Percentiles rank a stretch among this genome's conserved stretches.
Evolutionary conservation across 2,113 vertebrate species (phyloP).

Genomic region (Ochotona princeps): DNA sequence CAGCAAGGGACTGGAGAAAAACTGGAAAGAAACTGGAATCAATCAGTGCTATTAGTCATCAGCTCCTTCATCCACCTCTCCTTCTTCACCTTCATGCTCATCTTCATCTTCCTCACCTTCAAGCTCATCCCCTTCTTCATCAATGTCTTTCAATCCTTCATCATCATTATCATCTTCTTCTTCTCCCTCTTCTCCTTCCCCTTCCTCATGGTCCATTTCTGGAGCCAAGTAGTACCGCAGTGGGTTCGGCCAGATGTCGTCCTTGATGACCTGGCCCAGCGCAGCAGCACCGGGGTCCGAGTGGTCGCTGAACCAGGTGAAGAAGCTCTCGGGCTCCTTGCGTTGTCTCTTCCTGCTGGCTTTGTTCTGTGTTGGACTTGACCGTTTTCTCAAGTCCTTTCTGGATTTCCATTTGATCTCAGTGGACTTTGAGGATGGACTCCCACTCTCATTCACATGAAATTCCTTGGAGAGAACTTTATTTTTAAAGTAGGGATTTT

Average conservation of each 20-base stretch:
- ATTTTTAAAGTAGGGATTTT: constrained; percentile 99
- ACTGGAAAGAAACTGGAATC: constrained; percentile 85
- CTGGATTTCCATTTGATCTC: constrained; percentile 99
- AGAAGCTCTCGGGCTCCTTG: constrained; percentile 99
- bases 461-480: constrained; percentile 99
- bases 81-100: constrained; percentile 96
- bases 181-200: constrained; percentile 94
- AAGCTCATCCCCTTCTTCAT: constrained; percentile 98
- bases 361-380: constrained; percentile 98
- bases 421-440: constrained; percentile 98
- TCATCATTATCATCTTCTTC: constrained; percentile 98
- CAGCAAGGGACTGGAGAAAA: constrained; percentile 91
- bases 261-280: constrained; percentile 98
- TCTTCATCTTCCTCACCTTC: constrained; percentile 97
- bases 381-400: constrained; percentile 99
- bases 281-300: constrained; percentile 97
- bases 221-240: constrained; percentile 99
- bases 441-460: constrained; percentile 98
- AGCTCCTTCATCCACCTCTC: constrained; percentile 98
- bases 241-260: constrained; percentile 99
- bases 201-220: constrained; percentile 99
- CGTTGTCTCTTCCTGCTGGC: constrained; percentile 98
- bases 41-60: constrained; percentile 94
- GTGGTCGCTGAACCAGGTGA: constrained; percentile 99
- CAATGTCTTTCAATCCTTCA: constrained; percentile 97